A percentile compares a stretch with the other conserved stretches of the same genome.
phyloP scores from a whole-genome alignment of 1,140 invertebrate species.

The Ceratoteleas bidentatus region DNA sequence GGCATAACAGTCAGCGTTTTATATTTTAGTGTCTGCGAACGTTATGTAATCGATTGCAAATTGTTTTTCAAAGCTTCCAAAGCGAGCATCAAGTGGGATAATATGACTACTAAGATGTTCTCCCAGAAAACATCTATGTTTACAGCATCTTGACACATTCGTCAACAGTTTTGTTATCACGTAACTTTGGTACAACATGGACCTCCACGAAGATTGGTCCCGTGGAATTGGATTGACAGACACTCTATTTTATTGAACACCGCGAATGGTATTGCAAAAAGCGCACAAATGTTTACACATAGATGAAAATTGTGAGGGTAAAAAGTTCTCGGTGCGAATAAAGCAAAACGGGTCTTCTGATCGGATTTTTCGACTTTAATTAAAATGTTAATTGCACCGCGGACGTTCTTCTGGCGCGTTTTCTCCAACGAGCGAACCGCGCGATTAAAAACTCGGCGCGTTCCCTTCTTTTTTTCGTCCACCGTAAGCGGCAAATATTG shows the following conservation, averaged over 20 bases:
- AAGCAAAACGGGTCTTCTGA: neutral
- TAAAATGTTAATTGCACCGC: constrained; percentile 1
- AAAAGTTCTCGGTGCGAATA: neutral
- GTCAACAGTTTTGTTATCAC: too few relatives aligned
- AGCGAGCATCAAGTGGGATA: too few relatives aligned
- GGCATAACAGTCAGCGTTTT: too few relatives aligned
- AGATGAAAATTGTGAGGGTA: neutral
- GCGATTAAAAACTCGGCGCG: constrained; percentile 5
- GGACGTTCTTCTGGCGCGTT: neutral
- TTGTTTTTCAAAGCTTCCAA: too few relatives aligned
- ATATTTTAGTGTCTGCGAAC: too few relatives aligned
- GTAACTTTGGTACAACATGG: too few relatives aligned
- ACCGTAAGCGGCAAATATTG: constrained; percentile 33
- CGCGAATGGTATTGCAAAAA: constrained; percentile 9
- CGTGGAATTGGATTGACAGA: neutral
- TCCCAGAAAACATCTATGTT: too few relatives aligned
- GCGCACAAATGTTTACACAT: constrained; percentile 16
- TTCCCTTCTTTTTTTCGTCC: neutral
- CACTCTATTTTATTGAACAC: constrained; percentile 18
- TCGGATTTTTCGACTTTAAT: neutral
- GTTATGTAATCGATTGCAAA: too few relatives aligned
- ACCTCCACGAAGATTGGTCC: neutral
- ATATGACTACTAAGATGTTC: neutral
- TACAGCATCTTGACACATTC: too few relatives aligned
- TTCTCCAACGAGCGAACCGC: neutral